These are phyloP conservation scores for Telmatochromis sp. DNA, from an alignment of 2,113 vertebrate species.

Conservation along the genomic window DNA sequence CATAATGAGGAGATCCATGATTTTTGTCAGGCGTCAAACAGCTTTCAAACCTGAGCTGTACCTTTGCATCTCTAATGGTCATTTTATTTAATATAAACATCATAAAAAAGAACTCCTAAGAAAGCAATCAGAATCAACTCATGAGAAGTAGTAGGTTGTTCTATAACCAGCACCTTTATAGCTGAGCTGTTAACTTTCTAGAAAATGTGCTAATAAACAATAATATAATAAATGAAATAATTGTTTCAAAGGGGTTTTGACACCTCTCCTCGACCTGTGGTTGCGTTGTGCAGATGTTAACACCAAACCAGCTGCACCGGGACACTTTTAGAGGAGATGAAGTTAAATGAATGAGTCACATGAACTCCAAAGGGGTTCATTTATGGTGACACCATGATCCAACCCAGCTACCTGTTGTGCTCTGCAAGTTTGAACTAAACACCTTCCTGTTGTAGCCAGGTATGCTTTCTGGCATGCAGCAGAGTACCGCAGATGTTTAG, in stretches of 20 bases:
- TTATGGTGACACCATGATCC: neutral
- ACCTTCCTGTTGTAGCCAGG: neutral
- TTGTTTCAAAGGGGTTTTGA: neutral
- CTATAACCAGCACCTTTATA: neutral
- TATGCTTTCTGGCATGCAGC: neutral
- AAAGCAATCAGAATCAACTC: neutral
- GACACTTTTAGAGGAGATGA: neutral
- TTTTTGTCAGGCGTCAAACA: neutral
- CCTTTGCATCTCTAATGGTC: neutral
- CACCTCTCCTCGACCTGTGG: neutral
- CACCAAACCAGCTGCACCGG: neutral
- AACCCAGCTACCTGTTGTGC: neutral
- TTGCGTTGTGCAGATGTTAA: neutral
- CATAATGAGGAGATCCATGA: neutral
- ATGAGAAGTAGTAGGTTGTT: neutral
- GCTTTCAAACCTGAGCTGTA: neutral
- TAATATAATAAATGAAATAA: neutral
- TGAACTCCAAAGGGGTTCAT: neutral
- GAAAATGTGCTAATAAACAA: neutral
- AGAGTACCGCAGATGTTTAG: neutral
- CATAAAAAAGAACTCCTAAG: neutral
- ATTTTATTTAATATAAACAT: neutral
- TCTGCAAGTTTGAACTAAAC: neutral
- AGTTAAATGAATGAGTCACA: neutral
- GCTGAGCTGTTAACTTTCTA: neutral